Percentiles rank a stretch among this genome's conserved stretches.
Conservation (phyloP, 2,888 invertebrate genomes). For the Heteromurus nitidus region DNA sequence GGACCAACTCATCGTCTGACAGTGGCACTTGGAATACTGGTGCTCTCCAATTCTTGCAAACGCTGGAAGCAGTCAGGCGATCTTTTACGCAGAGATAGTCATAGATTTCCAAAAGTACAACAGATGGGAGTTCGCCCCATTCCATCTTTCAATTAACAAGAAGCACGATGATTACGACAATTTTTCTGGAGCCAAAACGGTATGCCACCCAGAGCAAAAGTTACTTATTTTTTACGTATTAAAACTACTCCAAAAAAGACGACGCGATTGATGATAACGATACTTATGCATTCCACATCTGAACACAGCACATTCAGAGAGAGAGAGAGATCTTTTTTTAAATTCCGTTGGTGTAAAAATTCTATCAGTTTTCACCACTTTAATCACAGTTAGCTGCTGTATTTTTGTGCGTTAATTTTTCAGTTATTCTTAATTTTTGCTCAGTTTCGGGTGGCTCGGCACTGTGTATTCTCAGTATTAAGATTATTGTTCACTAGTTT, state of each 20-base stretch:
- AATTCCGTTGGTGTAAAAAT: no score
- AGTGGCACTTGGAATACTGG: slow-evolving; percentile 72
- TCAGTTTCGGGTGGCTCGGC: no score
- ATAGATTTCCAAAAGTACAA: slow-evolving; percentile 71
- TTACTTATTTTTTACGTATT: neutral
- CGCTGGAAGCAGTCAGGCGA: slow-evolving; percentile 67
- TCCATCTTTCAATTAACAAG: slow-evolving; percentile 66
- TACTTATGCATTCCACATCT: no score
- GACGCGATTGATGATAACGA: no score
- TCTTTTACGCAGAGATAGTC: slow-evolving; percentile 66
- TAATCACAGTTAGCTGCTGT: no score
- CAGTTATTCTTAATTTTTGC: no score
- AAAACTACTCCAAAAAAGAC: no score
- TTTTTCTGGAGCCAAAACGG: neutral
- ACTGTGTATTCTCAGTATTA: no score
- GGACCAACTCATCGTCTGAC: slow-evolving; percentile 61
- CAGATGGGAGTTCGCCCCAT: slow-evolving; percentile 72
- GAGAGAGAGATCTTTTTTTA: neutral
- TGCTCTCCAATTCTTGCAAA: slow-evolving; percentile 71
- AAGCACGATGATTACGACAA: neutral
- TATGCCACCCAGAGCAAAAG: neutral
- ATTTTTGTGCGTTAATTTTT: no score
- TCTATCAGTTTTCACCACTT: no score
- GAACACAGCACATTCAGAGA: no score
- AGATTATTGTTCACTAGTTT: no score